Evolutionary conservation across 2,113 vertebrate genomes (phyloP).

Genomic region (Tonatia bakeri): DNA sequence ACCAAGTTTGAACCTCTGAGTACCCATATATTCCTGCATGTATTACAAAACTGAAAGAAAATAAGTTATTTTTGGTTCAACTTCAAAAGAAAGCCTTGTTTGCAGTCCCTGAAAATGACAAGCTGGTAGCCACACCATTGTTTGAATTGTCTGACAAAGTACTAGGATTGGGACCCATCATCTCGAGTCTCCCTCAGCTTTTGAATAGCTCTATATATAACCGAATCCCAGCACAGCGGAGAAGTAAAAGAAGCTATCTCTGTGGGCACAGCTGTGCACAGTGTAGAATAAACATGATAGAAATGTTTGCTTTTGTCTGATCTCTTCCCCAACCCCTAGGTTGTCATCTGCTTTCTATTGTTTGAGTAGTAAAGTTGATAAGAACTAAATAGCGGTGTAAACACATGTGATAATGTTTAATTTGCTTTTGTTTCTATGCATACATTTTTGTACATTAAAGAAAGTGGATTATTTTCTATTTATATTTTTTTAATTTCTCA

Average conservation of each 20-base stretch:
- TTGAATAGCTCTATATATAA: conserved; percentile 99
- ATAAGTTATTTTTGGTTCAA: conserved; percentile 98
- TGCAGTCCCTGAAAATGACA: conserved; percentile 98
- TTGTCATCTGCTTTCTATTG: conserved; percentile 66
- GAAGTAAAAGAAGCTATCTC: conserved; percentile 87
- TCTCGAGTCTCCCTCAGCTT: conserved; percentile 97
- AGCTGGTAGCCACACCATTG: conserved; percentile 94
- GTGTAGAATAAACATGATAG: conserved; percentile 71
- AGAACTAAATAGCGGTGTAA: conserved; percentile 75
- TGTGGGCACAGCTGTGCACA: conserved; percentile 92
- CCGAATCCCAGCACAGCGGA: conserved; percentile 79
- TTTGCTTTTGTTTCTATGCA: conserved; percentile 74
- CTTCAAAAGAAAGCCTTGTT: conserved; percentile 98
- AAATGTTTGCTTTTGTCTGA: conserved; percentile 66
- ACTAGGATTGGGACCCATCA: conserved; percentile 97
- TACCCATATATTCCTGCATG: conserved; percentile 99
- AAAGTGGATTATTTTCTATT: conserved; percentile 69
- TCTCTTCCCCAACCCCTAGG: conserved; percentile 47
- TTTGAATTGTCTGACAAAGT: conserved; percentile 98
- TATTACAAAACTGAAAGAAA: conserved; percentile 98
- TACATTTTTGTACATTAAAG: conserved; percentile 84
- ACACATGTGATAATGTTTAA: conserved; percentile 69
- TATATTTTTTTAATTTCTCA: conserved; percentile 60
- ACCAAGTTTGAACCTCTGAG: conserved; percentile 69
- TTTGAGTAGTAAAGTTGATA: conserved; percentile 77